A percentile compares a stretch with the other conserved stretches of the same genome.
Conservation (phyloP, 2,888 invertebrate species). For the Thecocarcelia acutangulata region DNA sequence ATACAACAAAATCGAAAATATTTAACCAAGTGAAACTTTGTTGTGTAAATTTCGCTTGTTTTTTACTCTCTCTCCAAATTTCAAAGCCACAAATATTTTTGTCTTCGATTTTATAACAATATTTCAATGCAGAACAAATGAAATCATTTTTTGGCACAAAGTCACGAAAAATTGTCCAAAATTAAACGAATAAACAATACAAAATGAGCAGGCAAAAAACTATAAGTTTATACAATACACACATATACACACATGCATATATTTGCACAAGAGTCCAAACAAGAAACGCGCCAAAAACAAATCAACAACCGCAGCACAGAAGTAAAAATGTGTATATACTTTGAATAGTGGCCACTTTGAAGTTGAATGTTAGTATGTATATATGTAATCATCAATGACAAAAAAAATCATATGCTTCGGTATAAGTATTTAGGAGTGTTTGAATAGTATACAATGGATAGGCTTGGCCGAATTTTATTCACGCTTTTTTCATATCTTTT, state of each 20-base stretch:
- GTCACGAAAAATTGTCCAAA: slow-evolving; percentile 63
- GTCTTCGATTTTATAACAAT: slow-evolving; percentile 34
- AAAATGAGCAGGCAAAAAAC: neutral
- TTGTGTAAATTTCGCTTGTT: slow-evolving; percentile 8
- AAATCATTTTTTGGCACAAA: slow-evolving; percentile 61
- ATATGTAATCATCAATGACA: neutral
- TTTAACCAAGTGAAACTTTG: slow-evolving; percentile 44
- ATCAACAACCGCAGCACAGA: slow-evolving; percentile 12
- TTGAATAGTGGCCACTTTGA: slow-evolving; percentile 5
- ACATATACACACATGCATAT: neutral
- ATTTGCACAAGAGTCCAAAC: neutral
- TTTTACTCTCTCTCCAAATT: neutral
- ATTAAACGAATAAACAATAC: slow-evolving; percentile 44
- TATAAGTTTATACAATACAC: neutral
- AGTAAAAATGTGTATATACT: neutral
- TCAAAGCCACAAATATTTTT: slow-evolving; percentile 40
- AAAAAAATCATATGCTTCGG: neutral
- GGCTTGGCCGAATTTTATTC: slow-evolving; percentile 19
- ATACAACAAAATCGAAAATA: neutral
- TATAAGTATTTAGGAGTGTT: slow-evolving; percentile 6
- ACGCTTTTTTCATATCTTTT: neutral
- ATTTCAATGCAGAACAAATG: slow-evolving; percentile 61
- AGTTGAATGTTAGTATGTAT: neutral
- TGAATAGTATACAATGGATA: neutral
- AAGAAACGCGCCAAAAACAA: slow-evolving; percentile 25